A percentile compares a stretch with the other conserved stretches of the same genome.
Evolutionary conservation across 2,888 invertebrate species (phyloP).

Genomic region (Andrena flavipes): DNA sequence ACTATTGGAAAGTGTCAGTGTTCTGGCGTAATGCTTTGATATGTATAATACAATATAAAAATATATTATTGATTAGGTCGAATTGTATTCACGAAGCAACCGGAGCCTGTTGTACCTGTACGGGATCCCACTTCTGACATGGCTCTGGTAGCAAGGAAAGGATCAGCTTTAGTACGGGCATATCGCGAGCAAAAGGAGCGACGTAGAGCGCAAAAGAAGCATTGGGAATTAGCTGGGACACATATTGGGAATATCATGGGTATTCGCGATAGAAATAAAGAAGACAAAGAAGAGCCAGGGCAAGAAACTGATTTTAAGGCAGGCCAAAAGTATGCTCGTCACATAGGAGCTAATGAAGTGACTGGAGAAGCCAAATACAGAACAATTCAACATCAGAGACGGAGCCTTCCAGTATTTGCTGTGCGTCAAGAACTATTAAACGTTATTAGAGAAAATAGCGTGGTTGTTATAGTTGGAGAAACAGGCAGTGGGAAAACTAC

Average conservation of each 20-base stretch:
- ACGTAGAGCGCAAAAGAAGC: slow-evolving; percentile 98
- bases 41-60: not conserved
- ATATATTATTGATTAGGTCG: slow-evolving; percentile 84
- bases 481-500: slow-evolving; percentile 99
- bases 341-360: slow-evolving; percentile 91
- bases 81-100: slow-evolving; percentile 99
- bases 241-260: slow-evolving; percentile 99
- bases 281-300: slow-evolving; percentile 88
- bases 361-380: slow-evolving; percentile 92
- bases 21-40: too few species aligned
- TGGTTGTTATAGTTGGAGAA: slow-evolving; percentile 97
- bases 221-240: slow-evolving; percentile 99
- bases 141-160: slow-evolving; percentile 98
- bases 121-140: slow-evolving; percentile 98
- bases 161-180: slow-evolving; percentile 94
- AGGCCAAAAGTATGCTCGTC: slow-evolving; percentile 98
- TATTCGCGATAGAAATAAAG: slow-evolving; percentile 87
- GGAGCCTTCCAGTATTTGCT: slow-evolving; percentile 97
- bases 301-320: slow-evolving; percentile 91
- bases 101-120: slow-evolving; percentile 99
- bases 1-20: too few species aligned
- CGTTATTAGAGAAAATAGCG: slow-evolving; percentile 96
- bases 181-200: slow-evolving; percentile 98
- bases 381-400: slow-evolving; percentile 93
- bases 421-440: slow-evolving; percentile 96